A percentile compares a stretch with the other conserved stretches of the same genome.
Evolutionary conservation across 2,888 invertebrate species (phyloP).

Genomic region (Congeria kusceri): DNA sequence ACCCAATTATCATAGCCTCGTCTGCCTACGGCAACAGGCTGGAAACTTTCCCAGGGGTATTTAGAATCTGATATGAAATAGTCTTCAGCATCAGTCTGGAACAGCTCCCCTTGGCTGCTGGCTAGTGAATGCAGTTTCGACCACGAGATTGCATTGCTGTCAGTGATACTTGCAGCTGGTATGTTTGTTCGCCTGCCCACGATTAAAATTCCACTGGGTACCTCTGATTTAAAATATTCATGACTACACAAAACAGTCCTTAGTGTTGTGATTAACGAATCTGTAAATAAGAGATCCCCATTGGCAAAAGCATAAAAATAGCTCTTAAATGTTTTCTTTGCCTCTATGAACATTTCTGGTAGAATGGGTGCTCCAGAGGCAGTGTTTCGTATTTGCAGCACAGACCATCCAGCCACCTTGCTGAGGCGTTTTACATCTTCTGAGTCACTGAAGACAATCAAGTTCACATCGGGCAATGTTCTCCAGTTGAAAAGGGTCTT

Average conservation of each 20-base stretch:
- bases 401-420: conserved; percentile 38
- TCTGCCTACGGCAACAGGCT: conserved; percentile 56
- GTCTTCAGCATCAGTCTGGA: conserved; percentile 59
- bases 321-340: conserved; percentile 38
- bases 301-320: conserved; percentile 58
- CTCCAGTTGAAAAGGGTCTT: conserved; percentile 58
- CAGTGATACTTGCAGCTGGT: conserved; percentile 26
- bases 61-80: conserved; percentile 59
- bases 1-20: conserved; percentile 66
- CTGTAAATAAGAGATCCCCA: conserved; percentile 59
- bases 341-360: conserved; percentile 48
- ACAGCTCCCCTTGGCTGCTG: conserved; percentile 35
- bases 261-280: conserved; percentile 43
- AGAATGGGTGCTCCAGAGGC: conserved; percentile 47
- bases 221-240: conserved; percentile 5
- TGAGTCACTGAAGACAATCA: conserved; percentile 55
- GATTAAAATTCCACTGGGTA: conserved; percentile 28
- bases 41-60: conserved; percentile 58
- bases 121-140: conserved; percentile 26
- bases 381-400: conserved; percentile 31
- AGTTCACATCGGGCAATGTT: conserved; percentile 40
- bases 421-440: conserved; percentile 44
- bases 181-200: conserved; percentile 55
- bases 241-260: conserved; percentile 36
- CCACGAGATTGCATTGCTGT: conserved; percentile 18